These are phyloP conservation scores for Ditylenchus dipsaci DNA, from an alignment of 1,140 invertebrate genomes.

Conservation along the genomic window DNA sequence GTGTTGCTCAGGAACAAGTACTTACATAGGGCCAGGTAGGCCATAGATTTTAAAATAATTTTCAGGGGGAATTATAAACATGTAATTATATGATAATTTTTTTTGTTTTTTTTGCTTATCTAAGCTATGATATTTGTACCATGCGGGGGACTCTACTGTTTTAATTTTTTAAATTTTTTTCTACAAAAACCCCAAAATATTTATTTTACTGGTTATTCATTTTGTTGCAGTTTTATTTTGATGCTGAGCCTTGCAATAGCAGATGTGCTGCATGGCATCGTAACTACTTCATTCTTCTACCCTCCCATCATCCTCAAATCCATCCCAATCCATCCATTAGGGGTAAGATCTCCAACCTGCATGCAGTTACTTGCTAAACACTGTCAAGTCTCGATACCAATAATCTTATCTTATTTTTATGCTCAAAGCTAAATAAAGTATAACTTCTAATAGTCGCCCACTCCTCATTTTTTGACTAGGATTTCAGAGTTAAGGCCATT, in stretches of 20 bases:
- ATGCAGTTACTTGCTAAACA: no score
- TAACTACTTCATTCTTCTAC: constrained; percentile 57
- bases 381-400: no score
- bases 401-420: no score
- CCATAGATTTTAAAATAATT: neutral
- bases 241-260: constrained; percentile 55
- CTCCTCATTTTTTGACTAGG: no score
- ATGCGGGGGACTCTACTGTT: constrained; percentile 6
- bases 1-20: constrained; percentile 54
- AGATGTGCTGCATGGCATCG: constrained; percentile 54
- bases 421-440: no score
- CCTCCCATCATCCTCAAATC: constrained; percentile 52
- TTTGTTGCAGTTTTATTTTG: constrained; percentile 49
- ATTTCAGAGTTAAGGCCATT: no score
- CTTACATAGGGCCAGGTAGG: constrained; percentile 47
- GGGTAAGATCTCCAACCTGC: no score
- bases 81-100: constrained; percentile 11
- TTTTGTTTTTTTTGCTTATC: constrained; percentile 13
- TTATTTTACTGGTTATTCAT: no score
- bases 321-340: constrained; percentile 39
- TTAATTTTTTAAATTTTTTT: neutral
- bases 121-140: no score
- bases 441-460: no score
- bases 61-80: constrained; percentile 10
- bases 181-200: no score